These are phyloP conservation scores for Pygoscelis adeliae DNA, from an alignment of 2,113 vertebrate species.

Conservation along the genomic window DNA sequence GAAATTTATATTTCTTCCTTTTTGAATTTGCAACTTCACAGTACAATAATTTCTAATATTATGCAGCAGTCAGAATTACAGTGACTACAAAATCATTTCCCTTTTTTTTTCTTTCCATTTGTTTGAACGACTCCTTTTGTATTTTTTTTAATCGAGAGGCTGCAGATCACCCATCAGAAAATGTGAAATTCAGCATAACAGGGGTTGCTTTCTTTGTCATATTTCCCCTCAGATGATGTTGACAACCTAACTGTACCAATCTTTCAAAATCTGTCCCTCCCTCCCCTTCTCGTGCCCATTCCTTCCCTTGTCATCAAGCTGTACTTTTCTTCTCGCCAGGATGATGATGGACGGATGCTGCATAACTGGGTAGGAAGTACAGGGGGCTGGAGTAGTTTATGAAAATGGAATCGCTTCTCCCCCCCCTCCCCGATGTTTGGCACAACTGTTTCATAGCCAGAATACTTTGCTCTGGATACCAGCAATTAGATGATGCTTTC, in stretches of 20 bases:
- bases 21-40: slow-evolving; percentile 55
- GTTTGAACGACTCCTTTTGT: background rate
- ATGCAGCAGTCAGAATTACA: slow-evolving; percentile 38
- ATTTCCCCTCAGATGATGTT: background rate
- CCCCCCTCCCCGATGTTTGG: background rate
- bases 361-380: background rate
- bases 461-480: background rate
- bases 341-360: background rate
- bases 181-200: background rate
- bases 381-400: background rate
- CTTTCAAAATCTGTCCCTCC: background rate
- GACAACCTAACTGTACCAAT: background rate
- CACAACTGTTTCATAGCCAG: background rate
- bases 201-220: background rate
- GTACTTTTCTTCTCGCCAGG: background rate
- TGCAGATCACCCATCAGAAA: background rate
- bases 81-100: slow-evolving; percentile 13
- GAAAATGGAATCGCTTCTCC: background rate
- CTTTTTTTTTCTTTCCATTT: slow-evolving; percentile 11
- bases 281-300: background rate
- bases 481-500: background rate
- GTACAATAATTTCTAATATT: slow-evolving; percentile 44
- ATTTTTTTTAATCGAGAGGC: background rate
- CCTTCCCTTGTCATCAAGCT: background rate
- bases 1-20: slow-evolving; percentile 32